Evolutionary conservation across 2,113 vertebrate genomes (phyloP).

Genomic region (Platanista minor): DNA sequence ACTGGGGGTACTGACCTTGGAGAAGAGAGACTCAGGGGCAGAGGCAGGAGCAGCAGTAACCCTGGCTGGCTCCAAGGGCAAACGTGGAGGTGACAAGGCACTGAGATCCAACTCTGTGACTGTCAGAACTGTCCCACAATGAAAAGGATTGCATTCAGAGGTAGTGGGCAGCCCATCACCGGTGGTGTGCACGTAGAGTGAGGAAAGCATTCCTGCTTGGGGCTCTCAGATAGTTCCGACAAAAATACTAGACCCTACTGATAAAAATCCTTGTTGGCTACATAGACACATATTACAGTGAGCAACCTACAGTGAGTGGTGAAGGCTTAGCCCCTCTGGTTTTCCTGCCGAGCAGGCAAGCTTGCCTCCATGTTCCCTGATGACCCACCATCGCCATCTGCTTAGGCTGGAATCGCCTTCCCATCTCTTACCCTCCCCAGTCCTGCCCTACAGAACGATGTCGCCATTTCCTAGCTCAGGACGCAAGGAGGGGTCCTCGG

Average conservation of each 20-base stretch:
- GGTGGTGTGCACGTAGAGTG: neutral
- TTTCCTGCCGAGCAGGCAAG: neutral
- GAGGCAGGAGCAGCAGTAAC: neutral
- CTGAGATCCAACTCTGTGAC: neutral
- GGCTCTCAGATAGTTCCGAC: neutral
- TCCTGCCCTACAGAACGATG: neutral
- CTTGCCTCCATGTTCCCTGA: neutral
- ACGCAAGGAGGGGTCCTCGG: neutral
- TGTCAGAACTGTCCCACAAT: neutral
- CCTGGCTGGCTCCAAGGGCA: neutral
- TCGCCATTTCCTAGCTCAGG: neutral
- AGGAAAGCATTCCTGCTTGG: neutral
- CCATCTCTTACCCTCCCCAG: neutral
- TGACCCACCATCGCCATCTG: neutral
- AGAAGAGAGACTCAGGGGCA: neutral
- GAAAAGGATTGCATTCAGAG: neutral
- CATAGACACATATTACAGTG: no score
- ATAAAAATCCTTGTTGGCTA: neutral
- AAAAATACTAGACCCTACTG: neutral
- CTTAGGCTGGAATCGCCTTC: neutral
- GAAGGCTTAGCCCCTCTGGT: neutral
- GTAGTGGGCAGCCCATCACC: neutral
- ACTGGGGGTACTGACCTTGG: neutral
- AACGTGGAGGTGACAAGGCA: neutral
- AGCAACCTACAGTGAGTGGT: neutral